phyloP scores from a whole-genome alignment of 2,888 invertebrate species.

The Lamellibrachia columna region DNA sequence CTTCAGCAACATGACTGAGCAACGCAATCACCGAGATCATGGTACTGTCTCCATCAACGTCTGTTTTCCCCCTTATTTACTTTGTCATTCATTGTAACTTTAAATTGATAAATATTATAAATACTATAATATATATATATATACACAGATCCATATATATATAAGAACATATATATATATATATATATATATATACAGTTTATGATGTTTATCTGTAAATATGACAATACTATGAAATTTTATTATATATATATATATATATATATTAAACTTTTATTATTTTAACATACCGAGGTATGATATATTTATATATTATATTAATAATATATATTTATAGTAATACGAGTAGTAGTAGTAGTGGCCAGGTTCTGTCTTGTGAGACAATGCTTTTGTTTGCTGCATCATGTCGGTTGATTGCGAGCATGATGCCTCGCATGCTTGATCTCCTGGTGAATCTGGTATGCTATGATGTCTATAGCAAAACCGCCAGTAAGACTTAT shows the following conservation, averaged over 20 bases:
- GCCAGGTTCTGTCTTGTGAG: no score
- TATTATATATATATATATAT: background rate
- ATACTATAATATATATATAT: background rate
- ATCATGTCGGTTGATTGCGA: no score
- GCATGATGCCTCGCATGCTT: no score
- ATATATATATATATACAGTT: background rate
- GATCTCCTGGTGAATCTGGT: no score
- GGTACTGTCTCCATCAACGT: conserved; percentile 67
- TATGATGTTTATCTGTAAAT: background rate
- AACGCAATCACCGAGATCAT: conserved; percentile 79
- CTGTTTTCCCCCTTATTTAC: background rate
- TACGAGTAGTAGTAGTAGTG: no score
- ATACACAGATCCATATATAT: background rate
- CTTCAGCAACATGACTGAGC: conserved; percentile 39
- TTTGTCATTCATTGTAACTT: background rate
- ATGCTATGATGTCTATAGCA: no score
- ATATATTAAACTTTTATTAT: background rate
- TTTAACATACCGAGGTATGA: background rate
- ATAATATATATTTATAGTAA: no score
- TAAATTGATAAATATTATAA: background rate
- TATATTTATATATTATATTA: no score
- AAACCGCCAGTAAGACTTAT: no score
- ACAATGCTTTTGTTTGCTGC: no score
- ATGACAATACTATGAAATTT: background rate
- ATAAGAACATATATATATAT: no score